phyloP scores from a whole-genome alignment of 2,797 vertebrate genomes.

The Capromys pilorides region DNA sequence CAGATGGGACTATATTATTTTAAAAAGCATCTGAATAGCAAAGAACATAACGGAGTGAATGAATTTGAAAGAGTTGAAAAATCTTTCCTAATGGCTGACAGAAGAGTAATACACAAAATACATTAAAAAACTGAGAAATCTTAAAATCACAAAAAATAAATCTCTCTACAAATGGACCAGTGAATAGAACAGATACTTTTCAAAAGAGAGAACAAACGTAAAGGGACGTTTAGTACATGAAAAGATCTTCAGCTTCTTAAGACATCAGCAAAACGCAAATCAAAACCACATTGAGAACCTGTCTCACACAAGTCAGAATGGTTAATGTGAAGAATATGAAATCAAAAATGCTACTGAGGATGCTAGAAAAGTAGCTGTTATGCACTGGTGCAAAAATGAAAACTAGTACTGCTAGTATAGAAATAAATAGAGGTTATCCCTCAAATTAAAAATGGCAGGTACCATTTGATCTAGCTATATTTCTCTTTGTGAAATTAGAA shows the following conservation, averaged over 20 bases:
- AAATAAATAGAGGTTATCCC: no score
- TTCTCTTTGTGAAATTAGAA: not conserved
- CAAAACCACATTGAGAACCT: not conserved
- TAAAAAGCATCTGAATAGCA: not conserved
- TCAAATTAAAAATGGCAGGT: not conserved
- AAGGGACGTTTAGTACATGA: not conserved
- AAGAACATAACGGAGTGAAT: not conserved
- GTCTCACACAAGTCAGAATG: not conserved
- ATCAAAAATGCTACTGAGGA: not conserved
- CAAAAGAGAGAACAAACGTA: not conserved
- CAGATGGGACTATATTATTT: no score
- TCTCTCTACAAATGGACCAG: not conserved
- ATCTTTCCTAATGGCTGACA: not conserved
- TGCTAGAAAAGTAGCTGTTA: not conserved
- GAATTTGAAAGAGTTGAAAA: not conserved
- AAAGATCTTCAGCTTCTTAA: not conserved
- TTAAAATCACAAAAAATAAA: not conserved
- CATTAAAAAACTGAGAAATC: not conserved
- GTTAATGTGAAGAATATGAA: not conserved
- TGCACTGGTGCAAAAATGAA: not conserved
- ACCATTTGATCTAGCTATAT: not conserved
- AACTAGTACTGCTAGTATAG: not conserved
- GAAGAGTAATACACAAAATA: not conserved
- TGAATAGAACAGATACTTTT: not conserved
- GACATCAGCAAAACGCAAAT: not conserved